These are phyloP conservation scores for Smithornis capensis DNA, from an alignment of 2,113 vertebrate genomes.

Conservation along the genomic window DNA sequence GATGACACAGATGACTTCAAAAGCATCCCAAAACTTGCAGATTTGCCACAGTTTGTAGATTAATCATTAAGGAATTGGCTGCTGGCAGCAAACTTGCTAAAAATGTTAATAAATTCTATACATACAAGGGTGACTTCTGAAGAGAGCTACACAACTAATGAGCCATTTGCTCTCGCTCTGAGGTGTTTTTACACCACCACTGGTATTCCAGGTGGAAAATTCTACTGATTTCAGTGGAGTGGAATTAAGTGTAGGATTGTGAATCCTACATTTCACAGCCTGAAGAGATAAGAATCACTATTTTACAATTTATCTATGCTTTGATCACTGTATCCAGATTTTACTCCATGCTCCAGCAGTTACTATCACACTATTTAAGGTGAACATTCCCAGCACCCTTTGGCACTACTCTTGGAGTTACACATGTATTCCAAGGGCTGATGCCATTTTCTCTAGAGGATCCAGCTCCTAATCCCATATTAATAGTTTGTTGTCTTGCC, in stretches of 20 bases:
- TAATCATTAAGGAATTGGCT: not conserved
- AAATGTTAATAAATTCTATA: not conserved
- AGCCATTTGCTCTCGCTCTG: not conserved
- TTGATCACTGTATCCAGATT: not conserved
- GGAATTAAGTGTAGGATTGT: rapidly evolving
- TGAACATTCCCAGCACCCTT: not conserved
- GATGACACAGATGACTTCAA: not conserved
- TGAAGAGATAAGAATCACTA: rapidly evolving
- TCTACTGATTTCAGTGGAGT: not conserved
- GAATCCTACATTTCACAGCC: not conserved
- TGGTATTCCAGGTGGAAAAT: not conserved
- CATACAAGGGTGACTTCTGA: not conserved
- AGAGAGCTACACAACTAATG: not conserved
- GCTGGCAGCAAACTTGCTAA: not conserved
- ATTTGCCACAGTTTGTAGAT: not conserved
- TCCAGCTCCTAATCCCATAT: not conserved
- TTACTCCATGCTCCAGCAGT: not conserved
- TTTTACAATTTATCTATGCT: not conserved
- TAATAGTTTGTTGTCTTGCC: not conserved
- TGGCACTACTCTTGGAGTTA: not conserved
- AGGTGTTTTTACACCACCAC: not conserved
- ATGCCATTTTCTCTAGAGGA: not conserved
- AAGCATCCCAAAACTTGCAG: not conserved
- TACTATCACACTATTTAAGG: rapidly evolving
- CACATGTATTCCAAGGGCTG: not conserved